A percentile compares a stretch with the other conserved stretches of the same genome.
These are phyloP conservation scores for Cryptophagus acutangulus DNA, from an alignment of 2,888 invertebrate genomes.

Conservation along the genomic window DNA sequence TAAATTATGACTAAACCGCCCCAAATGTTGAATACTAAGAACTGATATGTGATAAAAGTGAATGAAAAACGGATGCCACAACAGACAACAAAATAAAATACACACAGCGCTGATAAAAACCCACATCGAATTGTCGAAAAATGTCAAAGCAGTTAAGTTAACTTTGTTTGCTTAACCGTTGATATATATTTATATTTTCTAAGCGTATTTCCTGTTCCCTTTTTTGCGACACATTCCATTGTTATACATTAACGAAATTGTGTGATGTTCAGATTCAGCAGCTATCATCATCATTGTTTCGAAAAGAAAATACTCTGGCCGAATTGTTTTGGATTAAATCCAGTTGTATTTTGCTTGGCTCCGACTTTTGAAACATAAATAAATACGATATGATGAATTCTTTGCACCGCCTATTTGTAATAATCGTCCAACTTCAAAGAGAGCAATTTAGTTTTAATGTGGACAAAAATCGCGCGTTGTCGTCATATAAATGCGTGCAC, in stretches of 20 bases:
- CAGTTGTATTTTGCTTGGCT: conserved; percentile 17
- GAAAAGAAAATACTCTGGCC: no score
- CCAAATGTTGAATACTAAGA: no score
- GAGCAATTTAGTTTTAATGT: no score
- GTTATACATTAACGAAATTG: background rate
- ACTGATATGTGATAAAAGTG: no score
- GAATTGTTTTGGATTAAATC: conserved; percentile 31
- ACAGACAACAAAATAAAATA: conserved; percentile 1
- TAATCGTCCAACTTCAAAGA: no score
- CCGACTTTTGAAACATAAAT: no score
- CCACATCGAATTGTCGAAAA: conserved; percentile 4
- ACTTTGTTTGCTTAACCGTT: conserved; percentile 3
- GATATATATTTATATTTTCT: background rate
- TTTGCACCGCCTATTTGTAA: no score
- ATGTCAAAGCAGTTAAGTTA: conserved; percentile 5
- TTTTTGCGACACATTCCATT: conserved; percentile 1
- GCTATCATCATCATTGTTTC: no score
- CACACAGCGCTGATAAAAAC: background rate
- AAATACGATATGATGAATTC: no score
- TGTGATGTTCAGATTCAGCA: conserved; percentile 17
- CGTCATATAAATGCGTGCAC: conserved; percentile 1
- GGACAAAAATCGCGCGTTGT: no score
- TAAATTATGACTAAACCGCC: no score
- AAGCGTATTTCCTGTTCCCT: conserved; percentile 7
- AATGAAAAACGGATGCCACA: no score